phyloP scores from a whole-genome alignment of 1,140 invertebrate species.

The Anastrepha ludens region DNA sequence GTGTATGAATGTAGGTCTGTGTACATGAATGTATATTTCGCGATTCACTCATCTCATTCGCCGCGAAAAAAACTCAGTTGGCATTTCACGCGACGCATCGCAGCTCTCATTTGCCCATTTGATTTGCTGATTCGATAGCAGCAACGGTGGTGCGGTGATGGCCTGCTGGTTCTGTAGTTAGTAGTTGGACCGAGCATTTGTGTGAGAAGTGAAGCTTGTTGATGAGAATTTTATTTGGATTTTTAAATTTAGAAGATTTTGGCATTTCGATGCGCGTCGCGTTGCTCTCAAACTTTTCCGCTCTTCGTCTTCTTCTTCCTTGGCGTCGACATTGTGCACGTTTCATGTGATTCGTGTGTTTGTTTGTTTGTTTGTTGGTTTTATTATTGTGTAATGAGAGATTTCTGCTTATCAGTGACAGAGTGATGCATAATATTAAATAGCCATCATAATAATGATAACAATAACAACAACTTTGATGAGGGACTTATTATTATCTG shows the following conservation, averaged over 20 bases:
- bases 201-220: not conserved
- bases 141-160: not conserved
- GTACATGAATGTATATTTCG: no score
- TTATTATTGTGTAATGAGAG: not conserved
- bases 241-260: slow-evolving; percentile 7
- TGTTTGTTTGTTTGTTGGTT: not conserved
- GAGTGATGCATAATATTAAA: no score
- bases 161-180: slow-evolving; percentile 1
- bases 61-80: no score
- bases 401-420: not conserved
- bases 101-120: not conserved
- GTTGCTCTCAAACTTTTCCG: not conserved
- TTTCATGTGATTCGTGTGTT: not conserved
- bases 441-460: not conserved
- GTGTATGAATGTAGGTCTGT: no score
- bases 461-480: not conserved
- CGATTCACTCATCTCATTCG: no score
- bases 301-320: not conserved
- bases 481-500: not conserved
- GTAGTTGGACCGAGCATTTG: not conserved
- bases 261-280: not conserved
- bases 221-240: not conserved
- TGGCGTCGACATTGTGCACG: not conserved
- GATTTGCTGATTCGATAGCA: not conserved
- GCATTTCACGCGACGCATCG: no score